Conservation (phyloP, 2,797 vertebrate species). For the Cyprinodon diabolis region DNA sequence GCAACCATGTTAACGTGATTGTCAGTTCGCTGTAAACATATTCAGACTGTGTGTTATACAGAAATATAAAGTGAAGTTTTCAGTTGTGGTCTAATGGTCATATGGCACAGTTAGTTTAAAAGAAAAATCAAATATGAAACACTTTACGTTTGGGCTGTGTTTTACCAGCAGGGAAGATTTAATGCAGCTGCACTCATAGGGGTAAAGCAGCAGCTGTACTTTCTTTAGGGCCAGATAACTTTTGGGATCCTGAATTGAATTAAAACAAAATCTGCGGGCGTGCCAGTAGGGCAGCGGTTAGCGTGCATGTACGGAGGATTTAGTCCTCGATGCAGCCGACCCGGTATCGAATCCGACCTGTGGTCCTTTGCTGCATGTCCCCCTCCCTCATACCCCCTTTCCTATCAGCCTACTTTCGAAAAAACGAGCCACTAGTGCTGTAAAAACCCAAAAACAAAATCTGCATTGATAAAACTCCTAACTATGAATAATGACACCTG, state of each 20-base stretch:
- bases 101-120: conserved; percentile 60
- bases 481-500: conserved; percentile 35
- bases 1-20: conserved; percentile 69
- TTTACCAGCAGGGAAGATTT: conserved; percentile 27
- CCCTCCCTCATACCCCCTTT: too few species aligned
- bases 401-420: too few species aligned
- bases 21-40: conserved; percentile 79
- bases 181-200: neutral
- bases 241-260: conserved; percentile 10
- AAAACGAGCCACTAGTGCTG: too few species aligned
- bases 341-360: too few species aligned
- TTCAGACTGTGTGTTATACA: conserved; percentile 67
- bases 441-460: conserved; percentile 1
- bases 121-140: conserved; percentile 56
- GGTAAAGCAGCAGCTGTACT: conserved; percentile 4
- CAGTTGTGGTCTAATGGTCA: conserved; percentile 43
- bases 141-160: conserved; percentile 12
- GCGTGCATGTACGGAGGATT: too few species aligned
- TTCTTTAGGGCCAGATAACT: conserved; percentile 13
- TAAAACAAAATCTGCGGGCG: conserved; percentile 12
- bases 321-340: too few species aligned
- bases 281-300: too few species aligned
- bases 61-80: conserved; percentile 54
- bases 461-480: conserved; percentile 23
- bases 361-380: too few species aligned